These are phyloP conservation scores for Acanthaster planci DNA, from an alignment of 35 echinoderm and acorn worm species.

Conservation along the genomic window DNA sequence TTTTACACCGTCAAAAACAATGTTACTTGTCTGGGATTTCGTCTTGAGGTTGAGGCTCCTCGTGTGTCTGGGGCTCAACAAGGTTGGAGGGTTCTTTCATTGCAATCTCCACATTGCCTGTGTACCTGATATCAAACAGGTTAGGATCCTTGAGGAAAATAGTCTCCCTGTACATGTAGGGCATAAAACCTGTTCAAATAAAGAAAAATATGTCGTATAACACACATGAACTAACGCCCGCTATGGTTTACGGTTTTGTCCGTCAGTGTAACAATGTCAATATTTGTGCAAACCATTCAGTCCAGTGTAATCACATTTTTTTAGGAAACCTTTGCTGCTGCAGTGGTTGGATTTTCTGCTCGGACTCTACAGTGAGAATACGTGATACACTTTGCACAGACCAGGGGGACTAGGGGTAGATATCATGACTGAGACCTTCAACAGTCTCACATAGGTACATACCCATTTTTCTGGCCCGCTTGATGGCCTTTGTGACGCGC, in stretches of 20 bases:
- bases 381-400: not conserved
- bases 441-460: not conserved
- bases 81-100: slow-evolving; percentile 6
- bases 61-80: not conserved
- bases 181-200: slow-evolving; percentile 76
- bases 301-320: too few species aligned
- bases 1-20: too few species aligned
- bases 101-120: slow-evolving; percentile 49
- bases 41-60: not conserved
- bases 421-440: not conserved
- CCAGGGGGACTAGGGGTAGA: not conserved
- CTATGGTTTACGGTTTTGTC: not conserved
- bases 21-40: too few species aligned
- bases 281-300: not conserved
- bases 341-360: too few species aligned
- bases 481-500: slow-evolving; percentile 54
- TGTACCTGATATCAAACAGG: slow-evolving; percentile 72
- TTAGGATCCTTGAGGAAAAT: slow-evolving; percentile 68
- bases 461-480: slow-evolving; percentile 50
- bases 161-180: slow-evolving; percentile 78
- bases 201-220: not conserved
- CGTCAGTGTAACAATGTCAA: not conserved
- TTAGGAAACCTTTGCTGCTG: too few species aligned
- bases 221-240: not conserved
- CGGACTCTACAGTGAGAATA: not conserved